Conservation (phyloP, 2,888 invertebrate genomes). For the Drosophila parthenogenetica region DNA sequence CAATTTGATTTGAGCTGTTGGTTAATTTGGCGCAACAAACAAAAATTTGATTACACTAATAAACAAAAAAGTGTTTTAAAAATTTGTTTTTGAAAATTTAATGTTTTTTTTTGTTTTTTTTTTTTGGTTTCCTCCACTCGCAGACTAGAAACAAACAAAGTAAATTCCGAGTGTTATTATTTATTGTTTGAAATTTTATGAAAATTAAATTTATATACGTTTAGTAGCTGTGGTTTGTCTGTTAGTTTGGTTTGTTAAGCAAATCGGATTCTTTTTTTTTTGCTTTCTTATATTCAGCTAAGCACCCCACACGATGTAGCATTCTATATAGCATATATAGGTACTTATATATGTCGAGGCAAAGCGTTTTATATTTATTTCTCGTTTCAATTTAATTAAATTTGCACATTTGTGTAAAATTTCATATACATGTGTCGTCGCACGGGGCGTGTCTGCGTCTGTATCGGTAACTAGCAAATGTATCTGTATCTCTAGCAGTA, state of each 20-base stretch:
- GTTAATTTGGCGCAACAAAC: slow-evolving; percentile 34
- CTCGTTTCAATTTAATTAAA: slow-evolving; percentile 81
- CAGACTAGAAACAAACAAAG: background rate
- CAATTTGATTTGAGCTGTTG: slow-evolving; percentile 22
- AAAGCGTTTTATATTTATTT: slow-evolving; percentile 72
- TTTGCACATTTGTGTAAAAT: slow-evolving; percentile 81
- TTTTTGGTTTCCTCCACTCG: background rate
- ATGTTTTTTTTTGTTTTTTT: background rate
- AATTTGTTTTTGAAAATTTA: background rate
- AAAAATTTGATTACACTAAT: slow-evolving; percentile 21
- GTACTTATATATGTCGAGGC: slow-evolving; percentile 54
- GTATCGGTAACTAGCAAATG: slow-evolving; percentile 30
- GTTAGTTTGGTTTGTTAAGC: slow-evolving; percentile 31
- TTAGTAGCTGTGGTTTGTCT: slow-evolving; percentile 14
- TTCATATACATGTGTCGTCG: slow-evolving; percentile 62
- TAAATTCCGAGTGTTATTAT: slow-evolving; percentile 1
- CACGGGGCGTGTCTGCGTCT: slow-evolving; percentile 43
- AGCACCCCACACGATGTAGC: slow-evolving; percentile 29
- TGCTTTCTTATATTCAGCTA: slow-evolving; percentile 45
- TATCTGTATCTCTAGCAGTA: slow-evolving; percentile 22
- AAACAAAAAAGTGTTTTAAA: slow-evolving; percentile 3
- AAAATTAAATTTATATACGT: slow-evolving; percentile 33
- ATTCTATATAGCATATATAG: slow-evolving; percentile 37
- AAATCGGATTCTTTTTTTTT: slow-evolving; percentile 32
- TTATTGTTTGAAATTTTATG: slow-evolving; percentile 21